Evolutionary conservation across 35 echinoderm and acorn worm genomes (phyloP).

Genomic region (Heliocidaris erythrogramma): DNA sequence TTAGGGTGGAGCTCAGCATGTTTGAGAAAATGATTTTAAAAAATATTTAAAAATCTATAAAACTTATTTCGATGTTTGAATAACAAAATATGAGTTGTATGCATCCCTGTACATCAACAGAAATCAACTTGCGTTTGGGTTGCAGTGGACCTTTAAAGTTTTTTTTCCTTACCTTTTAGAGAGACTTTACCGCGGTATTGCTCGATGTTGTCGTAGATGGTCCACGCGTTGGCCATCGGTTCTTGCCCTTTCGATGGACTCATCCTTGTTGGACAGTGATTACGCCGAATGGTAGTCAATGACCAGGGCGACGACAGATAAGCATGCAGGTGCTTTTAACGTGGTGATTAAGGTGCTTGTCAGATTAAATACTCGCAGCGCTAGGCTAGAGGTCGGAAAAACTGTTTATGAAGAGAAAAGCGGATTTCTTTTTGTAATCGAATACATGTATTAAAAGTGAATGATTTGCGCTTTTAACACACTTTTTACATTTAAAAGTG

Average conservation of each 20-base stretch:
- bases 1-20: too few species aligned
- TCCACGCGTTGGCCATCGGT: slow-evolving; percentile 70
- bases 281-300: not conserved
- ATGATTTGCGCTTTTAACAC: not conserved
- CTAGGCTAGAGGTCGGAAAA: not conserved
- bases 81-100: too few species aligned
- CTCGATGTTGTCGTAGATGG: slow-evolving; percentile 96
- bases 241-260: slow-evolving; percentile 21
- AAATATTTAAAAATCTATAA: too few species aligned
- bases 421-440: too few species aligned
- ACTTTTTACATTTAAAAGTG: not conserved
- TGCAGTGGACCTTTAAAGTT: too few species aligned
- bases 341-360: not conserved
- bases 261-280: not conserved
- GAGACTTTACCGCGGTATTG: slow-evolving; percentile 90
- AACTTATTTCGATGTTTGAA: too few species aligned
- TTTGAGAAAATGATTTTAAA: too few species aligned
- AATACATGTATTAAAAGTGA: too few species aligned
- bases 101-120: too few species aligned
- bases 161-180: slow-evolving; percentile 79
- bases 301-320: not conserved
- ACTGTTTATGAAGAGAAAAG: not conserved
- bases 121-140: too few species aligned
- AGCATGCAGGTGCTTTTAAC: too few species aligned
- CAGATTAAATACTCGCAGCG: not conserved